A percentile compares a stretch with the other conserved stretches of the same genome.
Evolutionary conservation across 2,888 invertebrate species (phyloP).

Genomic region (Patella depressa): DNA sequence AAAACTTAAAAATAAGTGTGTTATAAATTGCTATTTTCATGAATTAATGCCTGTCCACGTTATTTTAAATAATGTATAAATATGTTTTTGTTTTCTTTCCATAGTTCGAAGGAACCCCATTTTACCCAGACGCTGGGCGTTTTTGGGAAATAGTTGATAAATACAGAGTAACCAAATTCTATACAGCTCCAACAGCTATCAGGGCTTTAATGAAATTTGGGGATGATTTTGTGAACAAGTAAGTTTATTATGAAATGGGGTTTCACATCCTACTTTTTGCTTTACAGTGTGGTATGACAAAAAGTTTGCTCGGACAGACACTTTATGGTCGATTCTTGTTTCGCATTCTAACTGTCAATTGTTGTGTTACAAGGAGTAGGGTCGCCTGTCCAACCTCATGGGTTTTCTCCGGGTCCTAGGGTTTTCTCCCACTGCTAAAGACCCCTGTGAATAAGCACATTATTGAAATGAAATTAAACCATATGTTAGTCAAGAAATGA

Average conservation of each 20-base stretch:
- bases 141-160: constrained; percentile 95
- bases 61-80: no score
- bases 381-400: neutral
- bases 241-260: constrained; percentile 46
- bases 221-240: constrained; percentile 85
- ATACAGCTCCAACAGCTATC: constrained; percentile 98
- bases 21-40: neutral
- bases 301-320: no score
- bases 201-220: constrained; percentile 96
- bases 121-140: constrained; percentile 91
- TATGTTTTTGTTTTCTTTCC: constrained; percentile 16
- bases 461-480: no score
- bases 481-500: no score
- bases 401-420: no score
- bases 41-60: neutral
- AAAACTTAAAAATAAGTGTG: neutral
- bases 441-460: no score
- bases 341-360: no score
- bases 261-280: neutral
- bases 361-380: no score
- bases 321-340: no score
- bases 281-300: no score
- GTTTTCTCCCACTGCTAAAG: no score
- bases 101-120: constrained; percentile 91
- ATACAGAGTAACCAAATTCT: constrained; percentile 93